Percentiles rank a stretch among this genome's conserved stretches.
phyloP scores from a whole-genome alignment of 2,113 vertebrate genomes.

The Heloderma charlesbogerti region DNA sequence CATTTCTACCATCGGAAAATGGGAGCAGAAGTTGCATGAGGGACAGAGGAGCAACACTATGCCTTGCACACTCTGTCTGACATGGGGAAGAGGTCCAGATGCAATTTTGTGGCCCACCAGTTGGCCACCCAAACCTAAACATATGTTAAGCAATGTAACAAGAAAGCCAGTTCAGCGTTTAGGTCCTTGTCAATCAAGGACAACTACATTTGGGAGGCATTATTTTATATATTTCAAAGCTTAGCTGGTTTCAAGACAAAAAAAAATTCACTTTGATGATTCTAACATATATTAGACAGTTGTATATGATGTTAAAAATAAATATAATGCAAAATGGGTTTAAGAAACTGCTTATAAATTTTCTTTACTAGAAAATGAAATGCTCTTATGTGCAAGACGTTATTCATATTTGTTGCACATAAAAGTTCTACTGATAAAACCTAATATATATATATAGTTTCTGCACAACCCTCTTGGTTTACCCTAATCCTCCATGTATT shows the following conservation, averaged over 20 bases:
- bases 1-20: neutral
- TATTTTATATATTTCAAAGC: slow-evolving; percentile 35
- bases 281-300: slow-evolving; percentile 30
- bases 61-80: neutral
- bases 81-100: neutral
- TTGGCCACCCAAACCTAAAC: slow-evolving; percentile 5
- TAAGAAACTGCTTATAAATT: neutral
- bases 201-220: slow-evolving; percentile 37
- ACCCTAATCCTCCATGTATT: slow-evolving; percentile 1
- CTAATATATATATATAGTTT: too few species aligned
- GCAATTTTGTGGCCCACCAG: neutral
- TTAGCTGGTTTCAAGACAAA: slow-evolving; percentile 49
- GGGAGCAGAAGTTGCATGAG: neutral
- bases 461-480: slow-evolving; percentile 12
- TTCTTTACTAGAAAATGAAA: slow-evolving; percentile 8
- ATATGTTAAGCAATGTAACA: slow-evolving; percentile 18
- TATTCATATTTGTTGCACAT: neutral
- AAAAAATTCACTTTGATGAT: slow-evolving; percentile 48
- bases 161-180: slow-evolving; percentile 17
- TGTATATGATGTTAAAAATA: slow-evolving; percentile 40
- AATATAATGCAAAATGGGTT: neutral
- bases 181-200: slow-evolving; percentile 7
- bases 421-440: neutral
- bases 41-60: neutral
- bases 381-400: neutral